Conservation (phyloP, 2,888 invertebrate genomes). For the Agrenia bidenticulata region DNA sequence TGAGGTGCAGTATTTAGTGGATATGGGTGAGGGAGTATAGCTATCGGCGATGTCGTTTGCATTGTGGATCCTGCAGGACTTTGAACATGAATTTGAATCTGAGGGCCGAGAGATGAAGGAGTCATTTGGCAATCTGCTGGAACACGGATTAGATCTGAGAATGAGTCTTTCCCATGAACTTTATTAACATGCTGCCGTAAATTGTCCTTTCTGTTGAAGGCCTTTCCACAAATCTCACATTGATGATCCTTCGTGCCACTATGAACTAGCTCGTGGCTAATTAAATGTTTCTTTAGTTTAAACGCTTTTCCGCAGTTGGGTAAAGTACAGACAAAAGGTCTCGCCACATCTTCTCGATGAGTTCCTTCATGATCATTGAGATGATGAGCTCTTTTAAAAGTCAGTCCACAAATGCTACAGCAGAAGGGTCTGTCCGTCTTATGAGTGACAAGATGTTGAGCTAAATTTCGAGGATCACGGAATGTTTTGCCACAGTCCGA, state of each 20-base stretch:
- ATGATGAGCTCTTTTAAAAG: constrained; percentile 35
- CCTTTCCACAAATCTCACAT: constrained; percentile 33
- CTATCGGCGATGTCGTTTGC: neutral
- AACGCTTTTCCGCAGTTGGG: constrained; percentile 31
- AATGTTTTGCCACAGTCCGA: constrained; percentile 31
- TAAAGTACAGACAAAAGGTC: constrained; percentile 32
- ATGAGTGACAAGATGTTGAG: constrained; percentile 33
- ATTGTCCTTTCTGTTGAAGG: constrained; percentile 37
- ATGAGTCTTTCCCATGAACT: constrained; percentile 30
- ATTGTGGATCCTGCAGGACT: neutral
- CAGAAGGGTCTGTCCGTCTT: constrained; percentile 38
- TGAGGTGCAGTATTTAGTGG: neutral
- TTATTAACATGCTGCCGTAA: constrained; percentile 33
- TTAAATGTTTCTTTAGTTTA: constrained; percentile 32
- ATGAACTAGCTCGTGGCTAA: constrained; percentile 37
- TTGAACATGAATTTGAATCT: constrained; percentile 11
- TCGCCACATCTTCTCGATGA: constrained; percentile 25
- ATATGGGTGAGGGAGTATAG: neutral
- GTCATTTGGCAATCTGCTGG: neutral
- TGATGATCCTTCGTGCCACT: constrained; percentile 20
- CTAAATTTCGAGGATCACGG: constrained; percentile 29
- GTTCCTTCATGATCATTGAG: constrained; percentile 34
- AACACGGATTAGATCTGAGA: constrained; percentile 16
- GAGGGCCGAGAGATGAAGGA: neutral
- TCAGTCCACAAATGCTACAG: constrained; percentile 34